Conservation (phyloP, 2,113 vertebrate species). For the Petroica traversi region DNA sequence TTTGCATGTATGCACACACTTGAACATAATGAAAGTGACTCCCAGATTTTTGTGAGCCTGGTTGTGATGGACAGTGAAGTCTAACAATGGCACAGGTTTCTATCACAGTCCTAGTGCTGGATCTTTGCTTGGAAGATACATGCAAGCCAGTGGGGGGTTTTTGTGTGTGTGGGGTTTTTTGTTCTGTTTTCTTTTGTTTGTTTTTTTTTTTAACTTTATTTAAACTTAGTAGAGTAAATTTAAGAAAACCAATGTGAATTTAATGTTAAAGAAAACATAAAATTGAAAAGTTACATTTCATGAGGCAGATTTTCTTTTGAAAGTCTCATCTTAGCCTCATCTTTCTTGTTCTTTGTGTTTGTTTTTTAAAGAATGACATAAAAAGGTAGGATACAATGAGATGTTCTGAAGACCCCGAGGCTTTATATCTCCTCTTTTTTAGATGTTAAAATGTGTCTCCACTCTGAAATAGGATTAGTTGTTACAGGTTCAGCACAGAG, state of each 20-base stretch:
- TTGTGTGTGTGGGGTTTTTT: not conserved
- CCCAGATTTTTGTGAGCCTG: constrained; percentile 9
- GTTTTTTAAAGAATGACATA: not conserved
- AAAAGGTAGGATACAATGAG: not conserved
- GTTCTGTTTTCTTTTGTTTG: not conserved
- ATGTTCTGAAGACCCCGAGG: not conserved
- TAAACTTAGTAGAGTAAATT: not conserved
- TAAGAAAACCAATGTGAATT: not conserved
- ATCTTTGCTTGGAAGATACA: not conserved
- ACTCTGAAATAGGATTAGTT: not conserved
- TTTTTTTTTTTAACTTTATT: too few species aligned
- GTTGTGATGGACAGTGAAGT: not conserved
- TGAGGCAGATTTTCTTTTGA: not conserved
- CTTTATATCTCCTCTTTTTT: not conserved
- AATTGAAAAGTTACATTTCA: not conserved
- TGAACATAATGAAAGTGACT: constrained; percentile 9
- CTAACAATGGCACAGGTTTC: not conserved
- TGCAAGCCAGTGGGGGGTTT: not conserved
- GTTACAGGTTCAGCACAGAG: not conserved
- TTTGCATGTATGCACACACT: not conserved
- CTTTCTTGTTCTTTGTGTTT: not conserved
- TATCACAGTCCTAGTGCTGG: not conserved
- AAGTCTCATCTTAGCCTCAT: not conserved
- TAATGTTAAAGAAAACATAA: not conserved
- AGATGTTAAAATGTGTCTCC: not conserved